A percentile compares a stretch with the other conserved stretches of the same genome.
phyloP scores from a whole-genome alignment of 2,113 vertebrate genomes.

The Corythaeola cristata region DNA sequence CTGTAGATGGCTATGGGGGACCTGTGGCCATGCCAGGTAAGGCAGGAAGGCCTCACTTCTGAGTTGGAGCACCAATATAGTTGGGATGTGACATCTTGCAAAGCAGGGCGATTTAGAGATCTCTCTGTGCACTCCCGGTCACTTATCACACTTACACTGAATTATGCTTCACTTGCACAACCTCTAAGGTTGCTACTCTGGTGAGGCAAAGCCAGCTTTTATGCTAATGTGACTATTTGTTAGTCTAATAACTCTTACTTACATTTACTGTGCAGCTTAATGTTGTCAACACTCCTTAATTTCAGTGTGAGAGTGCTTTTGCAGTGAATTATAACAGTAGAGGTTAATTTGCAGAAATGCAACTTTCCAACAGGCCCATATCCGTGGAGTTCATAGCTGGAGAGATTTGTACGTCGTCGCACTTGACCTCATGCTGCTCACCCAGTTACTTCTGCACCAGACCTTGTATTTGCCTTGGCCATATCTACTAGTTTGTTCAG shows the following conservation, averaged over 20 bases:
- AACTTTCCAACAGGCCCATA: background rate
- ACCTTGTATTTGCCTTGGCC: background rate
- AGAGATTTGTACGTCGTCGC: background rate
- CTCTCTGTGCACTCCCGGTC: background rate
- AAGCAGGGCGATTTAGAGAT: background rate
- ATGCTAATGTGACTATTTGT: conserved; percentile 31
- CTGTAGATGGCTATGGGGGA: background rate
- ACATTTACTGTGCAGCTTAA: conserved; percentile 20
- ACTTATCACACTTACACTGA: background rate
- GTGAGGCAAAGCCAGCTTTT: conserved; percentile 14
- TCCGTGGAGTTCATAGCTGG: background rate
- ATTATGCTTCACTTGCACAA: background rate
- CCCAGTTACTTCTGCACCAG: background rate
- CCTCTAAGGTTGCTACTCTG: background rate
- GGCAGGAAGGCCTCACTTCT: background rate
- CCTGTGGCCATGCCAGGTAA: background rate
- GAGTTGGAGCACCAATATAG: background rate
- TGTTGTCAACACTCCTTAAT: background rate
- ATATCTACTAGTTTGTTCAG: background rate
- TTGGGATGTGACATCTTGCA: background rate
- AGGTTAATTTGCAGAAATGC: conserved; percentile 1
- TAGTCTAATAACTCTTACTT: conserved; percentile 41
- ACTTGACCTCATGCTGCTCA: background rate
- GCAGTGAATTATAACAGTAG: background rate
- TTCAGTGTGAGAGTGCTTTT: background rate